These are phyloP conservation scores for Speoplatyrhinus poulsoni DNA, from an alignment of 2,113 vertebrate species.

Conservation along the genomic window DNA sequence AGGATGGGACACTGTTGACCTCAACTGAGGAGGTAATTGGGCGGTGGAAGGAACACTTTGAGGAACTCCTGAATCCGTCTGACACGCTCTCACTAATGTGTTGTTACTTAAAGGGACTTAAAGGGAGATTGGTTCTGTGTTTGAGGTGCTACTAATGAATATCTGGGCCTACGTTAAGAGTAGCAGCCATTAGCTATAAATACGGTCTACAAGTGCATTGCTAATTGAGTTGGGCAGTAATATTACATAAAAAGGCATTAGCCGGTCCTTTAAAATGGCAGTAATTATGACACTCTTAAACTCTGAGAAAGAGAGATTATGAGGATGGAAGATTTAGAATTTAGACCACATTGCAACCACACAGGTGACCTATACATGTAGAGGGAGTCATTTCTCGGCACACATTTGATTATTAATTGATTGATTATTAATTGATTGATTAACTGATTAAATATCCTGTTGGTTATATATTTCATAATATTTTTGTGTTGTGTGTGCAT, in stretches of 20 bases:
- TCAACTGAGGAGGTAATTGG: too few relatives aligned
- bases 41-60: too few relatives aligned
- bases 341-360: constrained; percentile 42
- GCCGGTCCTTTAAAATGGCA: constrained; percentile 69
- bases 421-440: neutral
- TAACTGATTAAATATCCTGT: neutral
- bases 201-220: constrained; percentile 63
- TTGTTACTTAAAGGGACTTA: neutral
- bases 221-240: constrained; percentile 75
- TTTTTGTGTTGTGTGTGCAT: constrained; percentile 7
- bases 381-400: neutral
- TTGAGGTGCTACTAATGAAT: neutral
- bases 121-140: neutral
- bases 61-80: too few relatives aligned
- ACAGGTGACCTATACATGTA: constrained; percentile 15
- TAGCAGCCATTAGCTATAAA: constrained; percentile 51
- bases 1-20: too few relatives aligned
- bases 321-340: constrained; percentile 48
- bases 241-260: constrained; percentile 81
- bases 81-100: too few relatives aligned
- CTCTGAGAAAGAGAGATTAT: constrained; percentile 66
- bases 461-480: neutral
- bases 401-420: neutral
- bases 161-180: constrained; percentile 8
- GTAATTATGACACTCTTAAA: constrained; percentile 76